Percentiles rank a stretch among this genome's conserved stretches.
Evolutionary conservation across 2,113 vertebrate species (phyloP).

Genomic region (Caretta caretta): DNA sequence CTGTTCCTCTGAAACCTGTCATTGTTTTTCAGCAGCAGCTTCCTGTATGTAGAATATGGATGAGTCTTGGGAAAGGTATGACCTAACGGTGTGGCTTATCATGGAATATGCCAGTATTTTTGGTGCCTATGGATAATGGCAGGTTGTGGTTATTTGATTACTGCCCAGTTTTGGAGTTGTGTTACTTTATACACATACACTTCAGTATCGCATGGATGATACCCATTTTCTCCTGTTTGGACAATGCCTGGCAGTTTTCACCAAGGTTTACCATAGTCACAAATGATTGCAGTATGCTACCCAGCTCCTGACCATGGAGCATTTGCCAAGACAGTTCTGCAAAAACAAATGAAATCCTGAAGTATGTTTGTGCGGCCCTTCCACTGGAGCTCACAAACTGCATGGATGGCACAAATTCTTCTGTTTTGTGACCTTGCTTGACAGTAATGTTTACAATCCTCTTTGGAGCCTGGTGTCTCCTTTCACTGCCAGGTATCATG

Average conservation of each 20-base stretch:
- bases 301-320: rapidly evolving
- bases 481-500: neutral
- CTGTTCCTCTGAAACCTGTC: too few relatives aligned
- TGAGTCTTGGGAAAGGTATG: neutral
- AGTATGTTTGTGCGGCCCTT: neutral
- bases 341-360: rapidly evolving
- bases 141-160: too few relatives aligned
- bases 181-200: neutral
- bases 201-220: neutral
- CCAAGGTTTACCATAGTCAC: rapidly evolving
- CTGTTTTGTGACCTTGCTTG: neutral
- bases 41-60: neutral
- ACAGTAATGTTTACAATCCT: neutral
- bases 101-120: too few relatives aligned
- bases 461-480: neutral
- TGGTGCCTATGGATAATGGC: too few relatives aligned
- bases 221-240: too few relatives aligned
- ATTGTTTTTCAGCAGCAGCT: neutral
- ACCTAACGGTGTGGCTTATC: too few relatives aligned
- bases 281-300: neutral
- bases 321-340: neutral
- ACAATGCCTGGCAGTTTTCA: neutral
- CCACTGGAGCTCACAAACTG: neutral
- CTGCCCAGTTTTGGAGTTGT: neutral
- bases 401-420: neutral